Evolutionary conservation across 2,888 invertebrate genomes (phyloP), one percentile per base, ranked within the genome.

Genomic region (Brachycybe producta): DNA sequence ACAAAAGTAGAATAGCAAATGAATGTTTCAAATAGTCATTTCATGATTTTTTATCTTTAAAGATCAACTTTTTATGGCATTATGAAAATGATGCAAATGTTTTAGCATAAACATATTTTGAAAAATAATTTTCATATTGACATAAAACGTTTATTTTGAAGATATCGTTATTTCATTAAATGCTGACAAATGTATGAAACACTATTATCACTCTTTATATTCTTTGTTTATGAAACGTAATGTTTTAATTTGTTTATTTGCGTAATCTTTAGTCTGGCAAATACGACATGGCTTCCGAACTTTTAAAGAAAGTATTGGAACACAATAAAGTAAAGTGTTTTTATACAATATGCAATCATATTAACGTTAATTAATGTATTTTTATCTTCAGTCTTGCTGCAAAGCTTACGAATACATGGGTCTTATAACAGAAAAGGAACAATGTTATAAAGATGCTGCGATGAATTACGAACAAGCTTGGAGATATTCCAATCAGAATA

Each of bases 321-420:
- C 83, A 87, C 62, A 88, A 90, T 64, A 82, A 49, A 62, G 71
- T 70, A 55, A 23, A n/a, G 4, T 47, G 17, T n/a, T 24, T 21
- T 28, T 4, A n/a, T 5, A n/a, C 26, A n/a, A 30, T 42, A 19
- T 28, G 19, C 13, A 5, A 35, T 4, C 15, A 32, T 15, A 26
- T 38, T 5, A 15, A 35, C 24, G n/a, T 3, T 43, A 34, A n/a
- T 13, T 28, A n/a, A 2, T 47, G 3, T 46, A 21, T 41, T 36
- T 52, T 24, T 27, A 19, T n/a, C 24, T 62, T 52, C 59, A 85
- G 68, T 86, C 90, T 0, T 91, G 88, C 62, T 79, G 83, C 15
- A 80, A 86, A 58, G 95, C 94, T 0, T 86, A 87, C 64, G 95
- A 97, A 66, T 82, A 85, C 60, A 67, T 76, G 65, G 92, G 92